Base-by-base conservation (phyloP, 2,797 vertebrate genomes). In the Paramormyrops hopkinsi region DNA sequence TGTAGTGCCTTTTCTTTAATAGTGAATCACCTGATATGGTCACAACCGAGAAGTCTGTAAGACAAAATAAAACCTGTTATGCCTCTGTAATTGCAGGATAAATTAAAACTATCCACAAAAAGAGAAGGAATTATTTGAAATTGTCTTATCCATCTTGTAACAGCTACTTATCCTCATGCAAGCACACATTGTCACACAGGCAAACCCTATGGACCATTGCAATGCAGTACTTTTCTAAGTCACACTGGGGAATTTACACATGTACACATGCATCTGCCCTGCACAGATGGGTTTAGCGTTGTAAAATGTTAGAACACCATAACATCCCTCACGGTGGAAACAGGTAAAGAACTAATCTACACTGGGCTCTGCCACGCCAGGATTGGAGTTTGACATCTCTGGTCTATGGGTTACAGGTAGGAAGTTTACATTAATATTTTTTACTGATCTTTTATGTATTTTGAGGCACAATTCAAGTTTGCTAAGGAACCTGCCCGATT, bases 41-140 rank as follows among this genome's bases (percentile, higher is more conserved):
- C 11, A 86, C 54, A 56, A n/a, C 54, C 19, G 19, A 56, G 88
- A 53, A 62, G 37, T 84, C 62, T 85, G 89, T 48, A 56, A 89
- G 86, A 88, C 17, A 44, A 22, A 84, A 50, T 22, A 46, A 22
- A 48, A 84, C n/a, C n/a, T n/a, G 22, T 69, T 73, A 48, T 73
- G 87, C 11, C 41, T 14, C 37, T 44, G 14, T 76, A n/a, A 37
- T 14, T 33, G 12, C 33, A 76, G 9, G 69, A 76, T 12, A 41
- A 41, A 14, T 17, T 79, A 19, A 79, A 44, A 79, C 33, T 19
- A 44, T 44, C 37, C 37, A 76, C 33, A 76, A 76, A 76, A 33
- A 73, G 65, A 76, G 14, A 33, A 76, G 33, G 5, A 76, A 41
- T 41, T 76, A 76, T 19, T 76, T 76, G 3, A 33, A 76, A 76